A percentile compares a stretch with the other conserved stretches of the same genome.
These are phyloP conservation scores for Myxocyprinus asiaticus DNA, from an alignment of 2,113 vertebrate genomes.

Conservation along the genomic window DNA sequence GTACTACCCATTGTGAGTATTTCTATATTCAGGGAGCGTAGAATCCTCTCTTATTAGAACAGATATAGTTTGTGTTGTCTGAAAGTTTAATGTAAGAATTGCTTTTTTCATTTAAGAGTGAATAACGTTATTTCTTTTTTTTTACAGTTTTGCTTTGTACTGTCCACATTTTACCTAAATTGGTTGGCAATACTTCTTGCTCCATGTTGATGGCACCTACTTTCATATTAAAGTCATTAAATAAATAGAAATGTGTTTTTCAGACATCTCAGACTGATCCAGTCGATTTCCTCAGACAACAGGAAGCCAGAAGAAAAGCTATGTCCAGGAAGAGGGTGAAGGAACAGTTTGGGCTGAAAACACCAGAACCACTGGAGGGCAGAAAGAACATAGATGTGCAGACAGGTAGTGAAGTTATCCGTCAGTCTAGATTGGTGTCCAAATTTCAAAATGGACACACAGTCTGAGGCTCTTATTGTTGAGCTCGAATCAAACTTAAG, in stretches of 20 bases:
- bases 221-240: not conserved
- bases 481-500: no score
- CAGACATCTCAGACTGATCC: conserved; percentile 70
- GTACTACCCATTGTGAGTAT: conserved; percentile 60
- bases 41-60: no score
- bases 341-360: conserved; percentile 65
- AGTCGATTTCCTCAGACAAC: conserved; percentile 72
- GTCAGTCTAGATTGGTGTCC: no score
- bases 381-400: conserved; percentile 84
- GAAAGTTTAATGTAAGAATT: not conserved
- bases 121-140: no score
- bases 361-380: conserved; percentile 79
- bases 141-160: no score
- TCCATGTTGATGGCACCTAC: no score
- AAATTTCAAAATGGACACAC: no score
- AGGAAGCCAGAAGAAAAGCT: conserved; percentile 69
- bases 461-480: no score
- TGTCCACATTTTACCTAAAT: no score
- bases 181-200: no score
- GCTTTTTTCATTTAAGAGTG: no score
- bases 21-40: not conserved
- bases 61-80: no score
- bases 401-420: conserved; percentile 84
- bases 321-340: conserved; percentile 64
- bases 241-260: not conserved